These are phyloP conservation scores for Rhabdomys dilectus DNA, from an alignment of 2,113 vertebrate species.

Conservation along the genomic window DNA sequence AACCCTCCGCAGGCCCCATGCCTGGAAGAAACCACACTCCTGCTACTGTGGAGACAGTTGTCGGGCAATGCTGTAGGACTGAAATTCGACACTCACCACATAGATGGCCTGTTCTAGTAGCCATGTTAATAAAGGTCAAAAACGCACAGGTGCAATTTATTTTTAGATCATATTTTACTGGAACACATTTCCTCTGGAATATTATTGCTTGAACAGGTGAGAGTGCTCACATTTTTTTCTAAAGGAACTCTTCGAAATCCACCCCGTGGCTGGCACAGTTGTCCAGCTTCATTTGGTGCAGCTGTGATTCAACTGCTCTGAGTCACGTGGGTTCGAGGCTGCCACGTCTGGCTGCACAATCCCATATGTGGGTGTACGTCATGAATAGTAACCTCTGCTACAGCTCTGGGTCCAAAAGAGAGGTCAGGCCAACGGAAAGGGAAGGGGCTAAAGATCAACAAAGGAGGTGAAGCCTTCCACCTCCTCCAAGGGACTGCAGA, in stretches of 20 bases:
- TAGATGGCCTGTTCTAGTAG: not conserved
- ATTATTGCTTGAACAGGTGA: not conserved
- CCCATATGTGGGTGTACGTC: not conserved
- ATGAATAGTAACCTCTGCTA: not conserved
- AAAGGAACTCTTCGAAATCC: not conserved
- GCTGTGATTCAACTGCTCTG: not conserved
- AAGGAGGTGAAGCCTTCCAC: not conserved
- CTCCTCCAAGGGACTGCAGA: too few species aligned
- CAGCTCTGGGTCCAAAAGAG: not conserved
- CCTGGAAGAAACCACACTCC: rapidly evolving
- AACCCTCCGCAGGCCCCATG: not conserved
- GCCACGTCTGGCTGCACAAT: not conserved
- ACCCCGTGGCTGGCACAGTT: rapidly evolving
- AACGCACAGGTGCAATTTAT: not conserved
- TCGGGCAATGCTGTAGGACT: rapidly evolving
- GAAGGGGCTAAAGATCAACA: not conserved
- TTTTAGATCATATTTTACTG: slow-evolving; percentile 10
- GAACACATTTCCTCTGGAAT: not conserved
- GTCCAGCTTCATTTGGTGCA: rapidly evolving
- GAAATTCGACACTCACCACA: not conserved
- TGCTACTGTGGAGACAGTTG: not conserved
- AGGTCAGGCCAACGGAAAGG: not conserved
- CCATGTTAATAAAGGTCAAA: not conserved
- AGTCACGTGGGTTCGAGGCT: not conserved
- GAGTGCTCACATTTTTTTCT: not conserved